phyloP scores from a whole-genome alignment of 2,888 invertebrate species.

The Lagria hirta region DNA sequence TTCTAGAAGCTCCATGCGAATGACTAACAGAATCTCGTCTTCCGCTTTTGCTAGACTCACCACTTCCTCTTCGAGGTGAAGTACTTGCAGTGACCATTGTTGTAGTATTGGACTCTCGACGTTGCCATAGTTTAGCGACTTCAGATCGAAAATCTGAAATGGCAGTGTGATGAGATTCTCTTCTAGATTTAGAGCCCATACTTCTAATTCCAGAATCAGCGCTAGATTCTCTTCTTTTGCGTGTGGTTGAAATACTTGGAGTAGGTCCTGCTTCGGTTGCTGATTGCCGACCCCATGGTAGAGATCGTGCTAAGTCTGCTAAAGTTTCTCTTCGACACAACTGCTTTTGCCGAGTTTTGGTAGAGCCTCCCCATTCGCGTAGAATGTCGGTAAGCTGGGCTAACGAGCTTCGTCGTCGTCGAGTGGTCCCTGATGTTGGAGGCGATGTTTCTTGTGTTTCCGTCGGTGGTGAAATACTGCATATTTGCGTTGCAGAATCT shows the following conservation, averaged over 20 bases:
- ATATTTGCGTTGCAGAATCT: slow-evolving; percentile 90
- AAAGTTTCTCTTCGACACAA: slow-evolving; percentile 82
- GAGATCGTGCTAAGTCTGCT: slow-evolving; percentile 81
- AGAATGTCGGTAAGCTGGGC: slow-evolving; percentile 88
- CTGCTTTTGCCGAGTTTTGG: slow-evolving; percentile 63
- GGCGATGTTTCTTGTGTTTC: slow-evolving; percentile 72
- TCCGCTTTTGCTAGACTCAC: slow-evolving; percentile 58
- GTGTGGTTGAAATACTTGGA: slow-evolving; percentile 51
- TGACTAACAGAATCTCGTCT: slow-evolving; percentile 67
- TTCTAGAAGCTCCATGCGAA: slow-evolving; percentile 58
- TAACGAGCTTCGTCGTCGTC: slow-evolving; percentile 78
- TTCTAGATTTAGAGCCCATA: slow-evolving; percentile 68
- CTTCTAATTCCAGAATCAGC: slow-evolving; percentile 81
- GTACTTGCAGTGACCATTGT: slow-evolving; percentile 53
- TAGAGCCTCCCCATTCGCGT: slow-evolving; percentile 79
- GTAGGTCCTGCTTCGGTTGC: slow-evolving; percentile 56
- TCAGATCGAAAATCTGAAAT: slow-evolving; percentile 70
- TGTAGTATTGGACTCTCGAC: slow-evolving; percentile 62
- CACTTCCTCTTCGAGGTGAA: slow-evolving; percentile 61
- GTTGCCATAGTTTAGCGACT: slow-evolving; percentile 70
- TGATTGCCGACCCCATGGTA: slow-evolving; percentile 77
- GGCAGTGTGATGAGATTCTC: slow-evolving; percentile 69
- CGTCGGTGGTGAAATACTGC: slow-evolving; percentile 77
- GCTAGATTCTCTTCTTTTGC: slow-evolving; percentile 84
- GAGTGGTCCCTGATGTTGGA: slow-evolving; percentile 62